Evolutionary conservation across 1,140 invertebrate genomes (phyloP), one percentile per base, ranked within the genome.

Genomic region (Bathynomus jamesi): DNA sequence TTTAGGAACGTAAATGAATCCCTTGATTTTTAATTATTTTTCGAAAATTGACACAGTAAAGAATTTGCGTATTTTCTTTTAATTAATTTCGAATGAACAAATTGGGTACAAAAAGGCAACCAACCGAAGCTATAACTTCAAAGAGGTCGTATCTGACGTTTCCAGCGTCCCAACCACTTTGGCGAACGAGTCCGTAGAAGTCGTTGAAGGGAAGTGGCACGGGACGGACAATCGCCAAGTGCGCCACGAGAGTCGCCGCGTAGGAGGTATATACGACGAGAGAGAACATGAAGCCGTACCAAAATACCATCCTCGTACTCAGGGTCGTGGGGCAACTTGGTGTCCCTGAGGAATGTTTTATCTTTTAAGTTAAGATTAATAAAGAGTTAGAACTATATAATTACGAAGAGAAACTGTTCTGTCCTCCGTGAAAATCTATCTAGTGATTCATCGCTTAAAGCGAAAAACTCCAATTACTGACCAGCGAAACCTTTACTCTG

Each of bases 111-210:
- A n/a, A n/a, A n/a, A n/a, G n/a, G n/a, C n/a, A 29, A 68, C 75
- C 69, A 27, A 76, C 75, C 11, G 75, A 69, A 21, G 75, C 71
- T 27, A 65, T 73, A 25, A 76, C 72, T 69, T 76, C 70, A n/a
- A 76, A 76, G 11, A 76, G 75, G 53, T 76, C 75, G 24, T 73
- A 70, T 28, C 62, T 69, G 32, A 68, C 69, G 29, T 60, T 61
- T 2, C 75, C 75, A 0, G 75, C 75, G 28, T 73, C 60, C 75
- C 75, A 76, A 29, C 53, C 66, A 5, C n/a, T 40, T n/a, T 60
- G 70, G 28, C 40, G 61, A 21, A 69, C 63, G 21, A 73, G 66
- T 53, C 75, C 67, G 13, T 32, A 68, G 11, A 78, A 64, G 66
- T 75, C 62, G 11, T 67, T 65, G 63, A 76, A 75, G 5, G 78